Percentiles rank a stretch among this genome's conserved stretches.
These are phyloP conservation scores for Trigoniulus corallinus DNA, from an alignment of 1,140 invertebrate species.

Conservation along the genomic window DNA sequence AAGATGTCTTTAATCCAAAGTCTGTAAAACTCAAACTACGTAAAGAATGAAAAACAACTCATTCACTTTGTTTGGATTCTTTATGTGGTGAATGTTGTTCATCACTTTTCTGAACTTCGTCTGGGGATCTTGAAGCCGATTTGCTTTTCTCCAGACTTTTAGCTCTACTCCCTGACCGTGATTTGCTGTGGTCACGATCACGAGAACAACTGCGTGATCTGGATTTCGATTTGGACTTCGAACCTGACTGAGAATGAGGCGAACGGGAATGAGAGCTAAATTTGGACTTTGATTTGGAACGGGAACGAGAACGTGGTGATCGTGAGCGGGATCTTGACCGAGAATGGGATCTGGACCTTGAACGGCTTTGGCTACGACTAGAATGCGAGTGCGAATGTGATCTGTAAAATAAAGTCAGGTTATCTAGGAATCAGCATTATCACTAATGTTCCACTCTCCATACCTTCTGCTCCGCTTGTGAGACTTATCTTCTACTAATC, in stretches of 20 bases:
- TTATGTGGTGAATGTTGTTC: slow-evolving; percentile 33
- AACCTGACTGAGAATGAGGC: slow-evolving; percentile 26
- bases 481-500: slow-evolving; percentile 68
- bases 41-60: no score
- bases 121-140: slow-evolving; percentile 35
- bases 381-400: slow-evolving; percentile 49
- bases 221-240: slow-evolving; percentile 38
- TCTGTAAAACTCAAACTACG: no score
- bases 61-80: slow-evolving; percentile 18
- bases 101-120: slow-evolving; percentile 33
- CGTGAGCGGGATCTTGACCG: slow-evolving; percentile 40
- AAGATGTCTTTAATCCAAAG: no score
- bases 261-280: slow-evolving; percentile 11
- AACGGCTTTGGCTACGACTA: slow-evolving; percentile 12
- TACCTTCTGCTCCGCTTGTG: slow-evolving; percentile 38
- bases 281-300: slow-evolving; percentile 27
- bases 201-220: slow-evolving; percentile 42
- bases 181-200: slow-evolving; percentile 14
- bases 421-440: no score
- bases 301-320: slow-evolving; percentile 42
- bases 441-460: slow-evolving; percentile 16
- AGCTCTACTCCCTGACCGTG: slow-evolving; percentile 10
- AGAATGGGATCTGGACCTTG: slow-evolving; percentile 9
- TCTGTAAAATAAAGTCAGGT: slow-evolving; percentile 27
- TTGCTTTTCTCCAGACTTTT: slow-evolving; percentile 24